Conservation (phyloP, 2,113 vertebrate genomes). For the Scolopax mira region DNA sequence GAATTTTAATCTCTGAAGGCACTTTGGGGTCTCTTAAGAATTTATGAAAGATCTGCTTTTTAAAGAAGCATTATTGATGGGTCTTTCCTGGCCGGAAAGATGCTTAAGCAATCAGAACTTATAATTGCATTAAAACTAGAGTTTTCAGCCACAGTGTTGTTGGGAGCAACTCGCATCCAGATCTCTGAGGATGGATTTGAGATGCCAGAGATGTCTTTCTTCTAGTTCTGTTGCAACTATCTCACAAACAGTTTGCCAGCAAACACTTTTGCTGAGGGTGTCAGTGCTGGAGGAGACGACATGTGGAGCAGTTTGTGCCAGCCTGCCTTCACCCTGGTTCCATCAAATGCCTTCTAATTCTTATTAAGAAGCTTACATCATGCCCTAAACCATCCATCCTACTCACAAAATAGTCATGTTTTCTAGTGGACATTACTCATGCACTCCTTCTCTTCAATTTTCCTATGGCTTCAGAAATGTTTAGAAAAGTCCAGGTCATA, state of each 20-base stretch:
- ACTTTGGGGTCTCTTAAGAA: not conserved
- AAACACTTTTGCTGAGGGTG: not conserved
- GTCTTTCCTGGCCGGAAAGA: not conserved
- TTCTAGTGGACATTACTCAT: not conserved
- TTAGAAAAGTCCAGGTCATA: not conserved
- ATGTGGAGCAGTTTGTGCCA: not conserved
- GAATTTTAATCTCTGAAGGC: not conserved
- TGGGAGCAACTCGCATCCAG: not conserved
- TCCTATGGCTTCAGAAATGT: not conserved
- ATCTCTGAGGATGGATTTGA: not conserved
- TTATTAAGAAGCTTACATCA: not conserved
- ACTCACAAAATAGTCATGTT: not conserved
- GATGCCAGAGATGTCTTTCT: not conserved
- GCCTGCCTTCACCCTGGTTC: not conserved
- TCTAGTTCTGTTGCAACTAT: not conserved
- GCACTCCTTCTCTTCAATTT: not conserved
- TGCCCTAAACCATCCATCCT: not conserved
- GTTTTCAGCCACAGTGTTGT: not conserved
- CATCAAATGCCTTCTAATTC: not conserved
- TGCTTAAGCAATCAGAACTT: not conserved
- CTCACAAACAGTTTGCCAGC: not conserved
- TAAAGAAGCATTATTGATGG: not conserved
- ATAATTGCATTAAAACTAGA: not conserved
- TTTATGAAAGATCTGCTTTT: not conserved
- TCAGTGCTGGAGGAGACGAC: not conserved